These are phyloP conservation scores for Mycalesis mineus DNA, from an alignment of 2,888 invertebrate species.

Conservation along the genomic window DNA sequence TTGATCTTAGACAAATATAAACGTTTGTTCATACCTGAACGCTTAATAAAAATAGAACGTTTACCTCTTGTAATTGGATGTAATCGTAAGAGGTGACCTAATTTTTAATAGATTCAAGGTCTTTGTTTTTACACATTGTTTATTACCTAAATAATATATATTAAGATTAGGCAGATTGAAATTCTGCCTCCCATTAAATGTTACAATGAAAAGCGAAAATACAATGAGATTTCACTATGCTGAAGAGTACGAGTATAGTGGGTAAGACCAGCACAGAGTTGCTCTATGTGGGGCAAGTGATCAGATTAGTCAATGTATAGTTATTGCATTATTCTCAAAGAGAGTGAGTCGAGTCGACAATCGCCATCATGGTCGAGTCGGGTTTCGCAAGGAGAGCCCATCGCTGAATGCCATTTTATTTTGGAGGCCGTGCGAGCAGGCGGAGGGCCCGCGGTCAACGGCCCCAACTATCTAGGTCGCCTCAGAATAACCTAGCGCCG, in stretches of 20 bases:
- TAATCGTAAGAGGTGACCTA: not conserved
- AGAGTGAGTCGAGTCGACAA: constrained; percentile 49
- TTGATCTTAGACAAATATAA: not conserved
- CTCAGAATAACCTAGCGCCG: constrained; percentile 78
- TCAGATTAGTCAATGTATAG: constrained; percentile 43
- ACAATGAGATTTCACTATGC: not conserved
- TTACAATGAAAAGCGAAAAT: not conserved
- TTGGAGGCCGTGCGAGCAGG: constrained; percentile 73
- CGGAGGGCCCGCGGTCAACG: constrained; percentile 77
- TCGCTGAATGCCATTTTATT: constrained; percentile 77
- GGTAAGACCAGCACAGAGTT: not conserved
- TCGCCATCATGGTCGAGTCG: constrained; percentile 55
- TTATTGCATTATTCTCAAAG: constrained; percentile 57
- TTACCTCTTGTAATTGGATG: not conserved
- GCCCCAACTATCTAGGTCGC: constrained; percentile 76
- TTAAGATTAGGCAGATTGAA: not conserved
- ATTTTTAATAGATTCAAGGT: constrained; percentile 5
- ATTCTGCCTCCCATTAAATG: not conserved
- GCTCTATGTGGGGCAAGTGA: constrained; percentile 22
- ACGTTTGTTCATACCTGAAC: not conserved
- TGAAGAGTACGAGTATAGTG: not conserved
- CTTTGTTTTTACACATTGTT: not conserved
- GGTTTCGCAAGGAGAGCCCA: constrained; percentile 76
- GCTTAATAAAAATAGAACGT: not conserved
- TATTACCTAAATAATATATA: not conserved